phyloP scores from a whole-genome alignment of 2,888 invertebrate genomes.

The Drosophila fungiperda region DNA sequence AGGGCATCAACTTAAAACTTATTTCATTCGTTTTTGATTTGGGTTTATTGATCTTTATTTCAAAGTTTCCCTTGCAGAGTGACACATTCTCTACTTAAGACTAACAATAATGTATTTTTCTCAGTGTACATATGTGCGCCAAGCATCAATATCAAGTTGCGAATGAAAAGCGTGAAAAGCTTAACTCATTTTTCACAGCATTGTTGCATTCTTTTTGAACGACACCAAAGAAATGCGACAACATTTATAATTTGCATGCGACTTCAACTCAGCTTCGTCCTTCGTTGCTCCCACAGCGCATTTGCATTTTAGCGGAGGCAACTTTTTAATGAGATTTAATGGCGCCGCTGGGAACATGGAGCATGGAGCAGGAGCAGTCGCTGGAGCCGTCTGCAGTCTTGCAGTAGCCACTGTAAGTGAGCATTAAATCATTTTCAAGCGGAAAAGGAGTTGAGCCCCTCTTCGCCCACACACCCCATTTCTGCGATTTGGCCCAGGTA shows the following conservation, averaged over 20 bases:
- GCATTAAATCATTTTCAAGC: slow-evolving; percentile 72
- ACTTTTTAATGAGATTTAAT: slow-evolving; percentile 80
- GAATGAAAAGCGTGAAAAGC: slow-evolving; percentile 49
- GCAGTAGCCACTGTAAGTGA: slow-evolving; percentile 64
- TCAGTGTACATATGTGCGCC: slow-evolving; percentile 5
- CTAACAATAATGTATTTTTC: not conserved
- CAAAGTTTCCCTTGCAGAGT: not conserved
- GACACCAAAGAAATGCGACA: slow-evolving; percentile 51
- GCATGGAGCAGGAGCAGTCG: slow-evolving; percentile 19
- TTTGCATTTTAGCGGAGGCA: slow-evolving; percentile 46
- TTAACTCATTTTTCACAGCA: slow-evolving; percentile 33
- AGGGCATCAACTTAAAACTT: not conserved
- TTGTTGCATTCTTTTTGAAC: slow-evolving; percentile 40
- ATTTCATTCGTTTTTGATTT: not conserved
- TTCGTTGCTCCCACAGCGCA: slow-evolving; percentile 14
- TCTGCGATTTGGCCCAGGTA: slow-evolving; percentile 35
- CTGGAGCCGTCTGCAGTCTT: slow-evolving; percentile 16
- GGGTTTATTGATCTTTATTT: not conserved
- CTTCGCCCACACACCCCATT: not conserved
- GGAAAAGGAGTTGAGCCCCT: slow-evolving; percentile 69
- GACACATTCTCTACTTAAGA: not conserved
- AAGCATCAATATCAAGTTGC: slow-evolving; percentile 17
- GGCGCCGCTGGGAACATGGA: slow-evolving; percentile 69
- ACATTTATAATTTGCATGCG: slow-evolving; percentile 73
- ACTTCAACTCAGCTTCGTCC: not conserved